Evolutionary conservation across 2,797 vertebrate genomes (phyloP).

Genomic region (Eutrigla gurnardus): DNA sequence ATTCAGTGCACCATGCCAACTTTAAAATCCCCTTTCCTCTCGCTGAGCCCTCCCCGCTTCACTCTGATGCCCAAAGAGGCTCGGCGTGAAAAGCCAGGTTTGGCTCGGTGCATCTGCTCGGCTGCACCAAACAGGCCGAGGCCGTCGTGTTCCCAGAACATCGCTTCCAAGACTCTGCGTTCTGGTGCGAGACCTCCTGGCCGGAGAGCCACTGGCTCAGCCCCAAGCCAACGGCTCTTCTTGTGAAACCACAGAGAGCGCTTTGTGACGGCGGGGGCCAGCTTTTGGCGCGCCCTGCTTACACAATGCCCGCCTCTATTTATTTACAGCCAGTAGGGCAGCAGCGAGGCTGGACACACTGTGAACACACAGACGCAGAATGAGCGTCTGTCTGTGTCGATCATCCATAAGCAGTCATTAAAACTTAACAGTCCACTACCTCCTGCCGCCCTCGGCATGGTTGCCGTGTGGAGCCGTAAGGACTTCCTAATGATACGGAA

Average conservation of each 20-base stretch:
- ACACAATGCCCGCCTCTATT: constrained; percentile 76
- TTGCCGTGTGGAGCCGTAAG: constrained; percentile 46
- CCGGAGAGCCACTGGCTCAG: constrained; percentile 45
- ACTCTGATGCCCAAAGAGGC: constrained; percentile 15
- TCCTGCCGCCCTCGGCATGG: constrained; percentile 32
- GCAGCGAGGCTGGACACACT: constrained; percentile 28
- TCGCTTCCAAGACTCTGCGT: constrained; percentile 54
- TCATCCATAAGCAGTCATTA: constrained; percentile 68
- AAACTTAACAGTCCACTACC: constrained; percentile 75
- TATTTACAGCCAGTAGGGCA: constrained; percentile 56
- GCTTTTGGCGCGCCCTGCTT: constrained; percentile 60
- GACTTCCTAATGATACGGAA: constrained; percentile 70
- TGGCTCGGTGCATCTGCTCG: constrained; percentile 33
- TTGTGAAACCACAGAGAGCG: constrained; percentile 75
- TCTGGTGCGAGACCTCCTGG: constrained; percentile 53
- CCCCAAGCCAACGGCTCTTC: constrained; percentile 62
- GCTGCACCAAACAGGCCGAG: constrained; percentile 39
- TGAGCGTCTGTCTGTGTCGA: constrained; percentile 58
- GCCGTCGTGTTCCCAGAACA: constrained; percentile 69
- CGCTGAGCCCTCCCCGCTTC: not conserved
- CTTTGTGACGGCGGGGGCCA: constrained; percentile 78
- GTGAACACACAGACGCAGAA: constrained; percentile 49
- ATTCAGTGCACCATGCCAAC: constrained; percentile 5
- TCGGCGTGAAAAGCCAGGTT: constrained; percentile 27
- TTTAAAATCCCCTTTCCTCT: constrained; percentile 12